Evolutionary conservation across 2,113 vertebrate genomes (phyloP).

Genomic region (Osmerus mordax): DNA sequence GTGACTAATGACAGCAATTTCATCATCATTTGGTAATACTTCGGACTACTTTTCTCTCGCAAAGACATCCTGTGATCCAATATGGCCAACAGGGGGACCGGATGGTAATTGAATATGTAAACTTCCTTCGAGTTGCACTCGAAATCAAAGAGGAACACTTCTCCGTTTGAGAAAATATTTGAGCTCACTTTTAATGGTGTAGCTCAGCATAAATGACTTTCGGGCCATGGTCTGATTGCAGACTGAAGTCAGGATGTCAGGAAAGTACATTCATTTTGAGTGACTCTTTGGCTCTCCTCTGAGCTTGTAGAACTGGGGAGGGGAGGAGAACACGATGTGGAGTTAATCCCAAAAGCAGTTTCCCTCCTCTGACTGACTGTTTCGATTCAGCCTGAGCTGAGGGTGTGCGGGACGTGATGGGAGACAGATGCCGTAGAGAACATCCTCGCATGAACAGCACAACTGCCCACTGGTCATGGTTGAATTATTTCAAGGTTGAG

Average conservation of each 20-base stretch:
- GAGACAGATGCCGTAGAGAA: not conserved
- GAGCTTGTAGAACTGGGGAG: not conserved
- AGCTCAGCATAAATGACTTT: conserved; percentile 15
- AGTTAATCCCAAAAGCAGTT: not conserved
- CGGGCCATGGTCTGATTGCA: conserved; percentile 30
- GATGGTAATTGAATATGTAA: conserved; percentile 3
- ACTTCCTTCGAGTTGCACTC: not conserved
- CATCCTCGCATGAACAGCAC: not conserved
- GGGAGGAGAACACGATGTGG: not conserved
- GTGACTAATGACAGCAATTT: conserved; percentile 17
- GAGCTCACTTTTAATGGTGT: conserved; percentile 2
- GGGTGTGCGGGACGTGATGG: not conserved
- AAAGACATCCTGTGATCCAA: conserved; percentile 3
- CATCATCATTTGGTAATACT: conserved; percentile 10
- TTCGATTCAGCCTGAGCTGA: not conserved
- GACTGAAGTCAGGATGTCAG: conserved; percentile 22
- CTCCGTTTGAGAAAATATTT: not conserved
- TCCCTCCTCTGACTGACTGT: not conserved
- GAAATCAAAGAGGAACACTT: conserved; percentile 10
- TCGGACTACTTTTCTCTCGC: not conserved
- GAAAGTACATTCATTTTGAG: conserved; percentile 31
- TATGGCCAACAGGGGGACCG: not conserved
- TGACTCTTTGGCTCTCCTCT: conserved; percentile 7
- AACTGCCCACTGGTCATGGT: too few species aligned
- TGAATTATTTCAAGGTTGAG: too few species aligned